Evolutionary conservation across 1,140 invertebrate genomes (phyloP).

Genomic region (Ostrea denselamellosa): DNA sequence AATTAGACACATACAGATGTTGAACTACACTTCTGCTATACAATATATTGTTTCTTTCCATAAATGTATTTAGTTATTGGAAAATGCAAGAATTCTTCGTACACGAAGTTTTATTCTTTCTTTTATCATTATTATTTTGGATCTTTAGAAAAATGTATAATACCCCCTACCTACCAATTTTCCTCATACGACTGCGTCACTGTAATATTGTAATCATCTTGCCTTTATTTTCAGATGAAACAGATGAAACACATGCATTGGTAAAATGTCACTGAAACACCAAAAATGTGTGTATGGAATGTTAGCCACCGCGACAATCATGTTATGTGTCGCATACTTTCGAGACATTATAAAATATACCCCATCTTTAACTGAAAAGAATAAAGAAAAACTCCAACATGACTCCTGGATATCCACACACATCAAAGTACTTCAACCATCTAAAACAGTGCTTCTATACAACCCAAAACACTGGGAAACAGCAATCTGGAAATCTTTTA

Average conservation of each 20-base stretch:
- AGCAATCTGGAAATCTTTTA: constrained; percentile 1
- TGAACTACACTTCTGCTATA: too few relatives aligned
- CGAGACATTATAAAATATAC: background rate
- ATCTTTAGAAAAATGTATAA: too few relatives aligned
- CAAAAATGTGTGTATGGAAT: background rate
- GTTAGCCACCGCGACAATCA: background rate
- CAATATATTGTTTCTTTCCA: too few relatives aligned
- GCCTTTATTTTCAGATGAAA: background rate
- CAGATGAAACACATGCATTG: background rate
- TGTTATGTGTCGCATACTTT: background rate
- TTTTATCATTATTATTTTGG: too few relatives aligned
- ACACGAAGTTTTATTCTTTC: too few relatives aligned
- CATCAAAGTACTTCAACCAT: background rate
- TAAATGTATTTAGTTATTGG: too few relatives aligned
- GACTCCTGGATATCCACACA: background rate
- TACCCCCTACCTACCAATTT: too few relatives aligned
- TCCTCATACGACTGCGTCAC: too few relatives aligned
- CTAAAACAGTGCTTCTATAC: constrained; percentile 13
- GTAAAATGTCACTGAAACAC: background rate
- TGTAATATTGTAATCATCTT: too few relatives aligned
- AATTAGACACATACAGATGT: too few relatives aligned
- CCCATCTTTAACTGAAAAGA: background rate
- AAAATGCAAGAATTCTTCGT: too few relatives aligned
- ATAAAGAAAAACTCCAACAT: background rate
- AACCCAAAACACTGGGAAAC: constrained; percentile 29